phyloP scores from a whole-genome alignment of 2,888 invertebrate species.

The Acheta domesticus region DNA sequence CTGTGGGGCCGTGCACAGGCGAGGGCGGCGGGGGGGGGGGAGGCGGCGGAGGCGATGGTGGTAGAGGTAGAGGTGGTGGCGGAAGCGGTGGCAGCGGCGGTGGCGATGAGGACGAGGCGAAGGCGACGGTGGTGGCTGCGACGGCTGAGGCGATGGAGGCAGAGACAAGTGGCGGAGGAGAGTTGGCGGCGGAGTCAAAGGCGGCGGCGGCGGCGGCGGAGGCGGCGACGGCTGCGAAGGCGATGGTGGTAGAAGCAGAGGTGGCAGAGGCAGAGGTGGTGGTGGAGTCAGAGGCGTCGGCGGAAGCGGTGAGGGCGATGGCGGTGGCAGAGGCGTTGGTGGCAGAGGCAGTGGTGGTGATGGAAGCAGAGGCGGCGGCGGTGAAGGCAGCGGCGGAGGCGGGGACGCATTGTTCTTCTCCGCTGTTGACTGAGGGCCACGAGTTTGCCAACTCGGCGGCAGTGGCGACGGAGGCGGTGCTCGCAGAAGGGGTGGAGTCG shows the following conservation, averaged over 20 bases:
- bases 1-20: neutral
- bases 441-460: constrained; percentile 11
- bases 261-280: neutral
- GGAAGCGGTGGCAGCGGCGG: too few relatives aligned
- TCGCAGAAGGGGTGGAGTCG: neutral
- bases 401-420: neutral
- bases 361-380: neutral
- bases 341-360: too few relatives aligned
- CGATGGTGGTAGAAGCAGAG: too few relatives aligned
- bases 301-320: too few relatives aligned
- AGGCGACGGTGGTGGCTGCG: too few relatives aligned
- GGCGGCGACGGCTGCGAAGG: neutral
- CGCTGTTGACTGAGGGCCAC: neutral
- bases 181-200: too few relatives aligned
- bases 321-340: too few relatives aligned
- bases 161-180: too few relatives aligned
- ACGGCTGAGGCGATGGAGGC: too few relatives aligned
- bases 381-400: neutral
- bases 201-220: neutral
- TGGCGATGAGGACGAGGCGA: too few relatives aligned
- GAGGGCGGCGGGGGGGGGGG: neutral
- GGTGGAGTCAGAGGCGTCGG: too few relatives aligned
- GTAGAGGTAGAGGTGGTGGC: too few relatives aligned
- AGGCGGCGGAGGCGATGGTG: neutral
- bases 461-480: neutral